Percentiles rank a stretch among this genome's conserved stretches.
These are phyloP conservation scores for Oreochromis aureus DNA, from an alignment of 2,113 vertebrate species.

Conservation along the genomic window DNA sequence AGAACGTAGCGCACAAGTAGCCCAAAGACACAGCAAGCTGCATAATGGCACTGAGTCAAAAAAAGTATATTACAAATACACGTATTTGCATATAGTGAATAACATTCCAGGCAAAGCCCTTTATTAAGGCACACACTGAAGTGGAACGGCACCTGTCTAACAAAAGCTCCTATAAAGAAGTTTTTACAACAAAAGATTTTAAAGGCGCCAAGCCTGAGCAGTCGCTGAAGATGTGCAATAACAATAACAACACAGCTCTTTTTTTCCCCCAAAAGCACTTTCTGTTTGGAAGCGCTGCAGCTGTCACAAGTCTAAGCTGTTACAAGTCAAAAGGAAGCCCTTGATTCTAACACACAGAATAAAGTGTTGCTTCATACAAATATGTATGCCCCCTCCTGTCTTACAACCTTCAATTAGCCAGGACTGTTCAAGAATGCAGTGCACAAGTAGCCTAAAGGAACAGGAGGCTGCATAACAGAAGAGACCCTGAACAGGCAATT, in stretches of 20 bases:
- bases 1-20: not conserved
- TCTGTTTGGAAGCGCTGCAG: not conserved
- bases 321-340: not conserved
- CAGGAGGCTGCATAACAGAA: not conserved
- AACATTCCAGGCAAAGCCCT: not conserved
- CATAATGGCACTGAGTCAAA: not conserved
- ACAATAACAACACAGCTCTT: not conserved
- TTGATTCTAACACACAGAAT: not conserved
- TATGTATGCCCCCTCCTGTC: not conserved
- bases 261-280: rapidly evolving
- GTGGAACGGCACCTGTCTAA: not conserved
- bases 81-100: not conserved
- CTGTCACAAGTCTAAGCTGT: not conserved
- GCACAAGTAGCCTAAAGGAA: not conserved
- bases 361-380: not conserved
- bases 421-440: constrained; percentile 1
- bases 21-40: not conserved
- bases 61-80: not conserved
- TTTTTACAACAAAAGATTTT: not conserved
- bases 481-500: not conserved
- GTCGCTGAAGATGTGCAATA: not conserved
- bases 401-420: constrained; percentile 60
- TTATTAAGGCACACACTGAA: not conserved
- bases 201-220: not conserved
- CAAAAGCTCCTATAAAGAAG: not conserved